These are phyloP conservation scores for Copidosoma floridanum DNA, from an alignment of 1,140 invertebrate genomes.

Conservation along the genomic window DNA sequence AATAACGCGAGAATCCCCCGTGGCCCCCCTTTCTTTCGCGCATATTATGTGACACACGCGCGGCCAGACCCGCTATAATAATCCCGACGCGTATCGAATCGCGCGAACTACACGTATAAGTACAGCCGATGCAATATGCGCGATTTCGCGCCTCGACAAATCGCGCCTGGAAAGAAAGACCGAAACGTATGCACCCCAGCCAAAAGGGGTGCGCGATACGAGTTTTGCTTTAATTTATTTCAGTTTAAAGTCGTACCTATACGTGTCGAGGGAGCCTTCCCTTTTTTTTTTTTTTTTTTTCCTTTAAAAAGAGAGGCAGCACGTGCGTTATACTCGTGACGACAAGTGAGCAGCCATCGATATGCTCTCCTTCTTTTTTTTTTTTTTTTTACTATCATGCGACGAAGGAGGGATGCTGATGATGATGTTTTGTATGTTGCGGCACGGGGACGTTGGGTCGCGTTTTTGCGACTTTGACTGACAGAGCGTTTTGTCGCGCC, in stretches of 20 bases:
- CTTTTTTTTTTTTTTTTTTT: no score
- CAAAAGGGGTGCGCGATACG: slow-evolving; percentile 21
- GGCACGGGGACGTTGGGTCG: no score
- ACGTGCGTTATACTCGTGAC: slow-evolving; percentile 1
- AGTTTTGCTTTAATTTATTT: slow-evolving; percentile 50
- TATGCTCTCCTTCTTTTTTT: no score
- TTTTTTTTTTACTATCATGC: no score
- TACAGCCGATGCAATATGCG: neutral
- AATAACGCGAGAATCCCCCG: slow-evolving; percentile 8
- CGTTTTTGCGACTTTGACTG: no score
- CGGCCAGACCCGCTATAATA: no score
- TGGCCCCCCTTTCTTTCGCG: neutral
- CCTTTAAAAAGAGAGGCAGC: neutral
- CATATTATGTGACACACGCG: no score
- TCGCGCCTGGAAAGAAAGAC: neutral
- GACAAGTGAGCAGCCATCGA: neutral
- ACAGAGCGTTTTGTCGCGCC: no score
- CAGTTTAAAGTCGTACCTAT: slow-evolving; percentile 49
- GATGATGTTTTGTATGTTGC: no score
- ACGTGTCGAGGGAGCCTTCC: neutral
- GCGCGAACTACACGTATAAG: neutral
- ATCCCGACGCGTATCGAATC: slow-evolving; percentile 14
- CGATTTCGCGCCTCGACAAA: slow-evolving; percentile 21
- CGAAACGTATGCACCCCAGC: no score
- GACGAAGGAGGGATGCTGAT: no score